A percentile compares a stretch with the other conserved stretches of the same genome.
Conservation (phyloP, 35 echinoderm and acorn worm genomes). For the Hemicentrotus pulcherrimus region DNA sequence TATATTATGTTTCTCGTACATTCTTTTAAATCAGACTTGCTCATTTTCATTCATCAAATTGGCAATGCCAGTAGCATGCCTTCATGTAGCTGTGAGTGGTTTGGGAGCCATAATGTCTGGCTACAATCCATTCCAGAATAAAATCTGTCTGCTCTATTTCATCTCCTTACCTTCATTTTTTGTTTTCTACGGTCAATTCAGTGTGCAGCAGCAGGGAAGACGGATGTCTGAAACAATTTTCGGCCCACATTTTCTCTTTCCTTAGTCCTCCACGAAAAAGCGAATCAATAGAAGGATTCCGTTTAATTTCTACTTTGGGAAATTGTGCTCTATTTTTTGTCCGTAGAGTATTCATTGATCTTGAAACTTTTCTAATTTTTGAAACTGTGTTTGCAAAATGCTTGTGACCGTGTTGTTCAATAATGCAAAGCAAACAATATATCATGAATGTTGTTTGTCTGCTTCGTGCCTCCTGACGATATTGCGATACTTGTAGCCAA, state of each 20-base stretch:
- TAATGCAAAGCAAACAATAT: conserved; percentile 3
- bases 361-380: neutral
- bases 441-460: neutral
- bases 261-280: neutral
- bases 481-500: neutral
- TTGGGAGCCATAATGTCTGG: neutral
- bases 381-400: neutral
- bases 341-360: neutral
- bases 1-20: neutral
- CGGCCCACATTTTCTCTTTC: neutral
- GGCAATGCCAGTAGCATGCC: neutral
- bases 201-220: neutral
- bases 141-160: conserved; percentile 11
- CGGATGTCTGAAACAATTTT: neutral
- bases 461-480: neutral
- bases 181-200: neutral
- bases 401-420: neutral
- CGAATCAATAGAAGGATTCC: neutral
- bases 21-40: neutral
- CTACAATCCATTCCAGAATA: neutral
- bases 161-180: conserved; percentile 19
- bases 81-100: neutral
- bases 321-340: neutral
- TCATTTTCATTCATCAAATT: neutral
- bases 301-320: neutral